A percentile compares a stretch with the other conserved stretches of the same genome.
phyloP scores from a whole-genome alignment of 2,888 invertebrate species.

The Polymixis flavicincta region DNA sequence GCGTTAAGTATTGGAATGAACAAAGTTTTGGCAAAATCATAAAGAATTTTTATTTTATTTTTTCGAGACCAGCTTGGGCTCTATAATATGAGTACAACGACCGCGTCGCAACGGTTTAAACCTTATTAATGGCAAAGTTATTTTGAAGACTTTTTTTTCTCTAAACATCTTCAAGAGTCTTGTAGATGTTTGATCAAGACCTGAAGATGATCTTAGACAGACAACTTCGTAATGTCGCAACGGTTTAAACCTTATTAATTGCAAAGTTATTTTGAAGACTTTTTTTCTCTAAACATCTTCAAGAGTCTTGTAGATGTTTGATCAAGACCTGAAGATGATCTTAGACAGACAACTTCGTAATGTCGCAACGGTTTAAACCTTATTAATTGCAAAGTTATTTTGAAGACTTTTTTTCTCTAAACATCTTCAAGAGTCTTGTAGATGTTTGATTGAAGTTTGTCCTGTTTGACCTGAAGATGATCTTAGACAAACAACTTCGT shows the following conservation, averaged over 20 bases:
- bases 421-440: neutral
- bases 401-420: neutral
- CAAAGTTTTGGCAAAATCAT: neutral
- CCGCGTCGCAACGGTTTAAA: slow-evolving; percentile 29
- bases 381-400: slow-evolving; percentile 4
- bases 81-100: slow-evolving; percentile 33
- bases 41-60: neutral
- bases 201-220: slow-evolving; percentile 2
- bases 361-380: slow-evolving; percentile 12
- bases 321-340: neutral
- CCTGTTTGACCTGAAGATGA: slow-evolving; percentile 2
- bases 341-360: slow-evolving; percentile 5
- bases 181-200: neutral
- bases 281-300: neutral
- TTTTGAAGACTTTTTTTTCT: neutral
- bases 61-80: neutral
- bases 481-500: neutral
- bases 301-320: neutral
- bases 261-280: neutral
- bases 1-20: neutral
- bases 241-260: slow-evolving; percentile 4
- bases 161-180: neutral
- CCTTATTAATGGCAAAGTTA: neutral
- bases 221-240: slow-evolving; percentile 17
- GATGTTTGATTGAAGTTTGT: neutral